phyloP scores from a whole-genome alignment of 2,888 invertebrate species.

The Anodontia alba region DNA sequence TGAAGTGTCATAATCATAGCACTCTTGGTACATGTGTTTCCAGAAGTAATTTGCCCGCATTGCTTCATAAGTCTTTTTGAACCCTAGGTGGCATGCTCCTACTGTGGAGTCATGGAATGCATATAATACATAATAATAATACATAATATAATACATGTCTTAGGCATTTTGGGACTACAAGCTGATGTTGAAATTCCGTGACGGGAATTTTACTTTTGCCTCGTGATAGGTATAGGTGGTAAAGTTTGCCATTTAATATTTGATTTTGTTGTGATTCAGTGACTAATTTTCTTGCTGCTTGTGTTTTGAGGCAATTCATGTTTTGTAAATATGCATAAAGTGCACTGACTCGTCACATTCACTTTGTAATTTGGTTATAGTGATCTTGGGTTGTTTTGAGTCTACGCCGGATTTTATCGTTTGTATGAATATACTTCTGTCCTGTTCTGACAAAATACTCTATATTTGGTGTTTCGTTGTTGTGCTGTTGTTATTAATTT shows the following conservation, averaged over 20 bases:
- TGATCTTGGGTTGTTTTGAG: not conserved
- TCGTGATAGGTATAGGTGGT: conserved; percentile 1
- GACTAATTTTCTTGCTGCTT: not conserved
- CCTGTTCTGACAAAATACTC: not conserved
- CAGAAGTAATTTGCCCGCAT: not conserved
- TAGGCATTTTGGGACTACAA: not conserved
- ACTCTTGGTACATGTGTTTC: not conserved
- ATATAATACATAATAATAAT: not conserved
- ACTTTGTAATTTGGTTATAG: not conserved
- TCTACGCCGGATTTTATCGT: not conserved
- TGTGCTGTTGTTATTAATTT: too few species aligned
- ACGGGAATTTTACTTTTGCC: not conserved
- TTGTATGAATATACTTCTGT: not conserved
- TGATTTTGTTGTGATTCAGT: conserved; percentile 8
- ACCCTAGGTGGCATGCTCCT: not conserved
- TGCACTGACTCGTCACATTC: not conserved
- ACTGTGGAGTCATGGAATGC: conserved; percentile 10
- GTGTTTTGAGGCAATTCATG: not conserved
- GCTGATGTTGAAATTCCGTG: not conserved
- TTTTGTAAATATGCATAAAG: not conserved
- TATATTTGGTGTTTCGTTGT: not conserved
- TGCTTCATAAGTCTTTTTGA: not conserved
- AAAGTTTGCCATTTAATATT: not conserved
- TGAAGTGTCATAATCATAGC: conserved; percentile 5
- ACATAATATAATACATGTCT: not conserved